Evolutionary conservation across 2,888 invertebrate genomes (phyloP).

Genomic region (Asteroscopus sphinx): DNA sequence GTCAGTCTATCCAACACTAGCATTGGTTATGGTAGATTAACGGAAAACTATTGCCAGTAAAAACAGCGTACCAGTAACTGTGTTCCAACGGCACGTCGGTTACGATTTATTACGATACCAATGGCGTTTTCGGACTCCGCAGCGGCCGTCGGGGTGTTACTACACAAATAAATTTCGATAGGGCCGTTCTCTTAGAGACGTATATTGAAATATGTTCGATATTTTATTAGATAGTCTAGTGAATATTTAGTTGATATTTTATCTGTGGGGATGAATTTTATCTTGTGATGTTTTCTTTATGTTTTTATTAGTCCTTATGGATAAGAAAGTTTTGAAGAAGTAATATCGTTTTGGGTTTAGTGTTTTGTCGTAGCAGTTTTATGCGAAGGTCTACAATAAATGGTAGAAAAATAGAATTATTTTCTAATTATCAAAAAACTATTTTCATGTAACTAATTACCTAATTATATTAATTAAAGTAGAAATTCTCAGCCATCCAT

Average conservation of each 20-base stretch:
- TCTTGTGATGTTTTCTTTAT: slow-evolving; percentile 21
- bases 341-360: no score
- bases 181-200: slow-evolving; percentile 73
- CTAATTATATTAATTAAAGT: background rate
- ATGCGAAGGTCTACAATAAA: no score
- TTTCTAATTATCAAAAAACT: no score
- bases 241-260: slow-evolving; percentile 67
- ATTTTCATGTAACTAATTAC: no score
- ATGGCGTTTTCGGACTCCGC: slow-evolving; percentile 76
- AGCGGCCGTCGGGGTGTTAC: slow-evolving; percentile 74
- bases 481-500: background rate
- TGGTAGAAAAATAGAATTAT: no score
- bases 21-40: slow-evolving; percentile 69
- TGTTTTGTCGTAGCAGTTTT: no score
- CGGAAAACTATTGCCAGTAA: slow-evolving; percentile 77
- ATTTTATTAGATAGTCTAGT: slow-evolving; percentile 76
- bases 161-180: slow-evolving; percentile 82
- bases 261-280: slow-evolving; percentile 39
- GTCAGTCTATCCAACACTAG: slow-evolving; percentile 49
- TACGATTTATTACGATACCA: slow-evolving; percentile 81
- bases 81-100: slow-evolving; percentile 70
- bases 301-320: slow-evolving; percentile 28
- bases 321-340: slow-evolving; percentile 4
- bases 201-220: slow-evolving; percentile 80
- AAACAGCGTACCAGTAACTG: slow-evolving; percentile 69